Conservation (phyloP, 1,140 invertebrate species). For the Kradibia gibbosae region DNA sequence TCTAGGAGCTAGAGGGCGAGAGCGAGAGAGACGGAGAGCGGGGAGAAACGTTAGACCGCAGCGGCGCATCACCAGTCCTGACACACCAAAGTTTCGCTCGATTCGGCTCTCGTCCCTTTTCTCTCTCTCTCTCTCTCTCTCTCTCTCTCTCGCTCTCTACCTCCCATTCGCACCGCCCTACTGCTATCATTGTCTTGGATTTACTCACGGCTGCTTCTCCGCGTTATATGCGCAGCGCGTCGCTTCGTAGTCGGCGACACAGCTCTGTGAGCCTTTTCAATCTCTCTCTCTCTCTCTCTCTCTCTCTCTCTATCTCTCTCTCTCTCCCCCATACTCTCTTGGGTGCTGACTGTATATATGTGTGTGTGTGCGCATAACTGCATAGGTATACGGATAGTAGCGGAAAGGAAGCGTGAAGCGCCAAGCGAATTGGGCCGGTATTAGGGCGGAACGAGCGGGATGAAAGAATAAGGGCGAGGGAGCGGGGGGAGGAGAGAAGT, state of each 20-base stretch:
- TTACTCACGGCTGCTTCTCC: background rate
- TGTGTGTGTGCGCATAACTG: background rate
- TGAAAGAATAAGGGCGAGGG: constrained; percentile 6
- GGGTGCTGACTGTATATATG: background rate
- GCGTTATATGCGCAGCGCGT: constrained; percentile 38
- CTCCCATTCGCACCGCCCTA: background rate
- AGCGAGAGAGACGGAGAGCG: background rate
- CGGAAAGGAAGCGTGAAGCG: background rate
- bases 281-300: background rate
- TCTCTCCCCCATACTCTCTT: background rate
- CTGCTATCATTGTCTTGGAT: constrained; percentile 20
- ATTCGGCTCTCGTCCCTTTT: background rate
- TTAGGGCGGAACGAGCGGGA: constrained; percentile 55
- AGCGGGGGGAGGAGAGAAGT: background rate
- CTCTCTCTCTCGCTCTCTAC: background rate
- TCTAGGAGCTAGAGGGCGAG: background rate
- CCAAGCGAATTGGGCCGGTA: constrained; percentile 49
- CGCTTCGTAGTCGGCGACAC: constrained; percentile 4
- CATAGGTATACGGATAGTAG: background rate
- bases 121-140: background rate
- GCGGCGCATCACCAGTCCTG: background rate
- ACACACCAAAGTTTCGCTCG: constrained; percentile 19
- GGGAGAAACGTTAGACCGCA: constrained; percentile 19
- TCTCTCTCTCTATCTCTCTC: background rate
- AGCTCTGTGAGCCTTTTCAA: background rate